phyloP scores from a whole-genome alignment of 2,888 invertebrate species.

The Cantharis flavilabris region DNA sequence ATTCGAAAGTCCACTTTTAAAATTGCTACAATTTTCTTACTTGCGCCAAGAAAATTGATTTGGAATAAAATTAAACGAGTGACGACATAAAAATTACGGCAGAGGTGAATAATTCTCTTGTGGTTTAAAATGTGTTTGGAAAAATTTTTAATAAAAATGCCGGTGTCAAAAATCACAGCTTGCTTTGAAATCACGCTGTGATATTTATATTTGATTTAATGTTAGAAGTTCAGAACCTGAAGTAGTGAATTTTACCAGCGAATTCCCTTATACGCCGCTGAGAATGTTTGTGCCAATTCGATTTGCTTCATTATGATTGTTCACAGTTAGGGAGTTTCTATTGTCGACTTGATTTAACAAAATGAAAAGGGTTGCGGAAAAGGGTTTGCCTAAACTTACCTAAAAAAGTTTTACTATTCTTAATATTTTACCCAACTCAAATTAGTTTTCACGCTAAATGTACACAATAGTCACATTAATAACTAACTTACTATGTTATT shows the following conservation, averaged over 20 bases:
- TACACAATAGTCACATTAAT: neutral
- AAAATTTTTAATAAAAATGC: neutral
- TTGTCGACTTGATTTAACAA: conserved; percentile 27
- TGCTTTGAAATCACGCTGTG: conserved; percentile 9
- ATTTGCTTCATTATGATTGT: conserved; percentile 26
- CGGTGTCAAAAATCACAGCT: conserved; percentile 9
- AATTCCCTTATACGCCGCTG: conserved; percentile 20
- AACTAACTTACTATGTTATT: neutral
- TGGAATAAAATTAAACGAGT: neutral
- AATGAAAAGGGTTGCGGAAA: conserved; percentile 26
- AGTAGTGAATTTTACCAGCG: conserved; percentile 13
- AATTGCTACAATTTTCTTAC: conserved; percentile 7
- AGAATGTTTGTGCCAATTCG: conserved; percentile 32
- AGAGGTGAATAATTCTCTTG: neutral
- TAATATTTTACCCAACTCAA: neutral
- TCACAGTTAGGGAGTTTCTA: conserved; percentile 25
- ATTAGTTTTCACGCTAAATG: neutral
- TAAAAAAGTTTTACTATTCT: neutral
- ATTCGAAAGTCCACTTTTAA: conserved; percentile 25
- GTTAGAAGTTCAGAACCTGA: neutral
- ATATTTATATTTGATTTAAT: conserved; percentile 18
- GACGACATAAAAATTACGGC: neutral
- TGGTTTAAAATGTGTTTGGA: neutral
- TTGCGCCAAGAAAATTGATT: conserved; percentile 6
- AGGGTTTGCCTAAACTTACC: conserved; percentile 1